Conservation (phyloP, 1,140 invertebrate genomes). For the Aphaenogaster floridana region DNA sequence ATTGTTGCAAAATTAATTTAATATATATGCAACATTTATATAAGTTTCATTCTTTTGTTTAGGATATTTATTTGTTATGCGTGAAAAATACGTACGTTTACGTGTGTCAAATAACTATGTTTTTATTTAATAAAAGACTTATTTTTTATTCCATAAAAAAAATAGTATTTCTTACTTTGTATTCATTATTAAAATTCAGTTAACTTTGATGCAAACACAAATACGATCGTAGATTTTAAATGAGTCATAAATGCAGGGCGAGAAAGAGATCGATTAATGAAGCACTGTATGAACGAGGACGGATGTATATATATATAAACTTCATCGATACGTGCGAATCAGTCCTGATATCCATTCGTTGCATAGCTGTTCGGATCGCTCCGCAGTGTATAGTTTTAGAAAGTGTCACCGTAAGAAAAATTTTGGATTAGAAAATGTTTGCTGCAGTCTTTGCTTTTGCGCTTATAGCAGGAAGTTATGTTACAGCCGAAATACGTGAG, state of each 20-base stretch:
- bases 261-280: not conserved
- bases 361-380: not conserved
- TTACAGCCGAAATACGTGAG: slow-evolving; percentile 30
- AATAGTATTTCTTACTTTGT: not conserved
- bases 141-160: not conserved
- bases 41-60: no score
- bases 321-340: not conserved
- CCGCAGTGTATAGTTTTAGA: not conserved
- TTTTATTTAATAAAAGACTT: no score
- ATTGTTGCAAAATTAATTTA: no score
- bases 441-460: not conserved
- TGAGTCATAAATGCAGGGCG: not conserved
- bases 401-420: not conserved
- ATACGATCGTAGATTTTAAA: not conserved
- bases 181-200: not conserved
- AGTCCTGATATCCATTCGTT: not conserved
- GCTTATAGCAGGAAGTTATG: not conserved
- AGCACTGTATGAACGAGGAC: not conserved
- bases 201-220: not conserved
- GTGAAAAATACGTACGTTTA: no score
- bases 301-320: not conserved
- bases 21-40: no score
- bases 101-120: no score
- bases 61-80: no score
- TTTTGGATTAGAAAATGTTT: not conserved